Percentiles rank a stretch among this genome's conserved stretches.
Conservation (phyloP, 1,140 invertebrate species). For the Chironomus tepperi region DNA sequence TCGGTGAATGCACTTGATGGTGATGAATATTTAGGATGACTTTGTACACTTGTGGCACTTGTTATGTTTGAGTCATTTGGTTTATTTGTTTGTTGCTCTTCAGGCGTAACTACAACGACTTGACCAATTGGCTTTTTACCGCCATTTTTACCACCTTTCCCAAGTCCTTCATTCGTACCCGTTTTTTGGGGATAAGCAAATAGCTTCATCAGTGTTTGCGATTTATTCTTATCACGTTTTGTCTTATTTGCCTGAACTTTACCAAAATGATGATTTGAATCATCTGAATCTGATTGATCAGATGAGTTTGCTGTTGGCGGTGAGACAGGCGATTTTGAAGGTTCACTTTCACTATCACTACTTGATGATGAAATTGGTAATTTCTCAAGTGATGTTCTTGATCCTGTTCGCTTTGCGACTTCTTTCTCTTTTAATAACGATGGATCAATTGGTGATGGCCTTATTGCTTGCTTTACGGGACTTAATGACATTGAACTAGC, state of each 20-base stretch:
- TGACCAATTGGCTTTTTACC: constrained; percentile 43
- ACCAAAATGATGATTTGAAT: neutral
- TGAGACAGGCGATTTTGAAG: neutral
- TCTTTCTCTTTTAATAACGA: neutral
- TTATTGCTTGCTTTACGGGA: constrained; percentile 5
- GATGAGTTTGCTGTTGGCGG: constrained; percentile 15
- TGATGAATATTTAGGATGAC: constrained; percentile 28
- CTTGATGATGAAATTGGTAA: neutral
- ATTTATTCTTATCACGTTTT: constrained; percentile 57
- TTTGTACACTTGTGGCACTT: neutral
- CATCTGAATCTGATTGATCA: neutral
- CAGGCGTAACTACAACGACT: constrained; percentile 37
- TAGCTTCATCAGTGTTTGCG: constrained; percentile 54
- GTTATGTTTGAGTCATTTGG: constrained; percentile 20
- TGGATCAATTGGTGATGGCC: neutral
- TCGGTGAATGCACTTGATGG: constrained; percentile 33
- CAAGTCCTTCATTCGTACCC: constrained; percentile 46
- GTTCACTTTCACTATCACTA: neutral
- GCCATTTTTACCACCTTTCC: constrained; percentile 48
- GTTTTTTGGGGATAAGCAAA: constrained; percentile 46
- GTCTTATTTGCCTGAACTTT: constrained; percentile 8
- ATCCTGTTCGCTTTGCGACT: neutral
- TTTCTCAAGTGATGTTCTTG: neutral
- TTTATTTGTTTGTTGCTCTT: constrained; percentile 28
- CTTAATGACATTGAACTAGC: neutral